Percentiles rank a stretch among this genome's conserved stretches.
These are phyloP conservation scores for Liodrosophila aerea DNA, from an alignment of 2,888 invertebrate species.

Conservation along the genomic window DNA sequence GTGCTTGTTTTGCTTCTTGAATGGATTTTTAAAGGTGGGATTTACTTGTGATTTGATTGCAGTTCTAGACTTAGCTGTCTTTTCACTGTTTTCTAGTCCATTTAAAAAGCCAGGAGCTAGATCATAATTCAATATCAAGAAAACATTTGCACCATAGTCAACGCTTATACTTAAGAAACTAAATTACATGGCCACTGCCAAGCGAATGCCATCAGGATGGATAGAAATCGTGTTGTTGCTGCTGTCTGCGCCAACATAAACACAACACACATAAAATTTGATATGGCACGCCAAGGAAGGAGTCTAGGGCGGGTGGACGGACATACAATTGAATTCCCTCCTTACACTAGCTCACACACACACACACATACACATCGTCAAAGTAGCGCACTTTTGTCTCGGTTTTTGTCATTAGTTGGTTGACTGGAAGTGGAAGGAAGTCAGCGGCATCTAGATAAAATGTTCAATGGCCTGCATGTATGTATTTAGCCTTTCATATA, in stretches of 20 bases:
- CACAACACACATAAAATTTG: slow-evolving; percentile 68
- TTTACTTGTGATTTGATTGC: slow-evolving; percentile 44
- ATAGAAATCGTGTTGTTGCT: slow-evolving; percentile 31
- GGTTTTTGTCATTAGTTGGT: slow-evolving; percentile 71
- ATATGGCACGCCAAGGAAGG: slow-evolving; percentile 59
- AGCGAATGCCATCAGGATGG: slow-evolving; percentile 35
- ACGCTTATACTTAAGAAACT: slow-evolving; percentile 55
- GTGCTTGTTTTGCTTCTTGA: not conserved
- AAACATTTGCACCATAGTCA: slow-evolving; percentile 52
- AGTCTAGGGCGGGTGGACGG: slow-evolving; percentile 11
- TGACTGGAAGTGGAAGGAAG: slow-evolving; percentile 51
- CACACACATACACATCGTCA: slow-evolving; percentile 9
- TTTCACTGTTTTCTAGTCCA: slow-evolving; percentile 16
- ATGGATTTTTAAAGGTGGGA: slow-evolving; percentile 44
- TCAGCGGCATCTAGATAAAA: slow-evolving; percentile 66
- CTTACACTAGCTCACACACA: slow-evolving; percentile 1
- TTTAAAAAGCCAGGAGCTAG: slow-evolving; percentile 59
- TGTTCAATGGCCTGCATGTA: slow-evolving; percentile 72
- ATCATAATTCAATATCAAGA: slow-evolving; percentile 73
- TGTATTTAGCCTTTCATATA: not conserved
- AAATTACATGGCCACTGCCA: slow-evolving; percentile 67
- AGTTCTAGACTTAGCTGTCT: slow-evolving; percentile 4
- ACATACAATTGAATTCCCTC: slow-evolving; percentile 23
- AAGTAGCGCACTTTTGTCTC: slow-evolving; percentile 65
- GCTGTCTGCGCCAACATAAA: slow-evolving; percentile 57